Conservation (phyloP, 1,140 invertebrate species). For the Acromyrmex charruanus region DNA sequence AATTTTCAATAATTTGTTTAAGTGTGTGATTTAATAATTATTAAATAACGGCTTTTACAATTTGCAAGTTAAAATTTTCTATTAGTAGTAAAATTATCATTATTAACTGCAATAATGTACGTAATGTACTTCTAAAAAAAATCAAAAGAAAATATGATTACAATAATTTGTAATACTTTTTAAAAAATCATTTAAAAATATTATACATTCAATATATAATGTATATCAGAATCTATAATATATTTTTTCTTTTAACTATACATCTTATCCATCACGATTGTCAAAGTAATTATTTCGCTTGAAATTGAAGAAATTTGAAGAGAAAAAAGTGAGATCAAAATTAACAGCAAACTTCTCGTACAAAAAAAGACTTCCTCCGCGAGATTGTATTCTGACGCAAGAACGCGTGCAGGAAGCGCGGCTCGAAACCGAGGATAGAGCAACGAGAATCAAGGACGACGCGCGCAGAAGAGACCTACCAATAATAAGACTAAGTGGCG, state of each 20-base stretch:
- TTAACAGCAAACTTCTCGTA: background rate
- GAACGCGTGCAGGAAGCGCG: constrained; percentile 6
- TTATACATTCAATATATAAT: no score
- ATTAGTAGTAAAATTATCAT: no score
- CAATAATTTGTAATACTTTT: no score
- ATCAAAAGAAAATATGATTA: background rate
- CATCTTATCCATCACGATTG: background rate
- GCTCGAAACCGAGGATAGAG: background rate
- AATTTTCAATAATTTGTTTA: no score
- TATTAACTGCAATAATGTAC: no score
- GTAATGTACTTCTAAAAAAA: background rate
- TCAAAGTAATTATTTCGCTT: background rate
- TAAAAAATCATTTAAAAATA: background rate
- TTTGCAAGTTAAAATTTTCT: no score
- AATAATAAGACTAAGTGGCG: constrained; percentile 79
- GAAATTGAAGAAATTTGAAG: constrained; percentile 4
- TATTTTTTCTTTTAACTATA: background rate
- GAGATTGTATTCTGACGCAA: background rate
- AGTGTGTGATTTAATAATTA: no score
- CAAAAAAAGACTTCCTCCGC: constrained; percentile 9
- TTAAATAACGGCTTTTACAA: no score
- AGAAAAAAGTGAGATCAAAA: background rate
- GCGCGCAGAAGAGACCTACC: constrained; percentile 22
- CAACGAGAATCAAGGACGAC: constrained; percentile 27
- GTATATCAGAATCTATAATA: background rate